Evolutionary conservation across 2,797 vertebrate genomes (phyloP), one percentile per base, ranked within the genome.

Genomic region (Hippoglossus hippoglossus): DNA sequence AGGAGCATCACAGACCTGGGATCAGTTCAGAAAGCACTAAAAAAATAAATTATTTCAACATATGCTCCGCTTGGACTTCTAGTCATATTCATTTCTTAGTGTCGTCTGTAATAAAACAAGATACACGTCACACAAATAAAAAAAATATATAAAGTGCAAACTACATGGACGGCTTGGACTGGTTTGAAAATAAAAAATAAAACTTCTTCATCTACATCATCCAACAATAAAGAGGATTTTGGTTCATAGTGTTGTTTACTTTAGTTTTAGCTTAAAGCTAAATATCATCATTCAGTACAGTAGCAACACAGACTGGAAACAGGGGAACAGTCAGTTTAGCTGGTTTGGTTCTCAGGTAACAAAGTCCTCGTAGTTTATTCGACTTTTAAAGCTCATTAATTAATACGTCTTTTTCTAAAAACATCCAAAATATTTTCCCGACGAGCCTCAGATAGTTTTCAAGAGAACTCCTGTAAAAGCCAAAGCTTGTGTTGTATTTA

Each of bases 111-210:
- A 79, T 49, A 87, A 24, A 75, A 72, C 3, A 75, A 70, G 39
- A 73, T 67, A 84, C n/a, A 75, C 21, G 70, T 67, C 55, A 73
- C 61, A 79, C 39, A 83, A 73, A 85, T n/a, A 63, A 50, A 15
- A 59, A 39, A 26, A 70, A 36, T 31, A 52, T 67, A 47, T 94
- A 94, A 94, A 94, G 94, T 94, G 93, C 93, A 92, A 89, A 88
- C 62, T 71, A 87, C 66, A 72, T 79, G 58, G 47, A 71, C 19
- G 1, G 56, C 9, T 49, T 47, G 46, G 18, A 18, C 46, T 10
- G 16, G 46, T n/a, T 77, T 71, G 25, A 51, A 51, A 24, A 51
- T 12, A 51, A 51, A 51, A 51, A 22, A 51, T 22, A 13, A 12
- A 44, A 65, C 64, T 53, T 56, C 61, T 73, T 75, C 59, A 73